phyloP scores from a whole-genome alignment of 92 coral and sea anemone species.

The Palythoa heliodiscus region DNA sequence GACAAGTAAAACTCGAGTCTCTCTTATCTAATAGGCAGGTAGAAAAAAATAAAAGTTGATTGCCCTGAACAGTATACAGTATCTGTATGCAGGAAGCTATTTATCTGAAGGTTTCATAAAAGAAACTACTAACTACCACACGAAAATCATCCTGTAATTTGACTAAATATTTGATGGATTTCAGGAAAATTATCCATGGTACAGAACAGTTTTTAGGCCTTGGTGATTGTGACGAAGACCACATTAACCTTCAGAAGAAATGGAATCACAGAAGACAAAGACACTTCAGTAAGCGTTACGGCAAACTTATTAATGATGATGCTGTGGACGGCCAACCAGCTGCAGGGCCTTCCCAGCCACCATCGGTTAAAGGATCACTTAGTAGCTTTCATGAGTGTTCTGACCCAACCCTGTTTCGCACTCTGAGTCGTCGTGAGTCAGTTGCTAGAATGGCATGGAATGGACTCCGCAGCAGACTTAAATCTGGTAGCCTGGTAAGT shows the following conservation, averaged over 20 bases:
- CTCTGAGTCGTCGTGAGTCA: conserved; percentile 88
- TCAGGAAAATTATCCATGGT: conserved; percentile 90
- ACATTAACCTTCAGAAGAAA: conserved; percentile 68
- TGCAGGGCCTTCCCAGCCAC: conserved; percentile 23
- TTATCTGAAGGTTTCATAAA: too few species aligned
- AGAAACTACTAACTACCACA: too few species aligned
- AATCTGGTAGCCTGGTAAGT: conserved; percentile 62
- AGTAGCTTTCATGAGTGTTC: conserved; percentile 37
- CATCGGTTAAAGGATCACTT: conserved; percentile 26
- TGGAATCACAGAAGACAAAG: conserved; percentile 88
- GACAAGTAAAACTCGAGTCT: too few species aligned
- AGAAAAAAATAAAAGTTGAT: too few species aligned
- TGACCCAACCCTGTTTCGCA: conserved; percentile 80
- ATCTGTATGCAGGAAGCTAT: too few species aligned
- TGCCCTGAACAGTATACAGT: too few species aligned
- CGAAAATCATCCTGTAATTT: background rate
- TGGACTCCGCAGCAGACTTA: conserved; percentile 60
- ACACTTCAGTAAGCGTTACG: conserved; percentile 89
- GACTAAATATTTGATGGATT: background rate
- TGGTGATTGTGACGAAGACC: conserved; percentile 88
- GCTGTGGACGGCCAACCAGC: conserved; percentile 56
- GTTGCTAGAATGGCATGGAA: conserved; percentile 98
- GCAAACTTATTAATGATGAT: conserved; percentile 72
- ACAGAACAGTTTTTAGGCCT: conserved; percentile 94
- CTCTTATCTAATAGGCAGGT: too few species aligned